Evolutionary conservation across 2,113 vertebrate species (phyloP), one percentile per base, ranked within the genome.

Genomic region (Varanus salvator): DNA sequence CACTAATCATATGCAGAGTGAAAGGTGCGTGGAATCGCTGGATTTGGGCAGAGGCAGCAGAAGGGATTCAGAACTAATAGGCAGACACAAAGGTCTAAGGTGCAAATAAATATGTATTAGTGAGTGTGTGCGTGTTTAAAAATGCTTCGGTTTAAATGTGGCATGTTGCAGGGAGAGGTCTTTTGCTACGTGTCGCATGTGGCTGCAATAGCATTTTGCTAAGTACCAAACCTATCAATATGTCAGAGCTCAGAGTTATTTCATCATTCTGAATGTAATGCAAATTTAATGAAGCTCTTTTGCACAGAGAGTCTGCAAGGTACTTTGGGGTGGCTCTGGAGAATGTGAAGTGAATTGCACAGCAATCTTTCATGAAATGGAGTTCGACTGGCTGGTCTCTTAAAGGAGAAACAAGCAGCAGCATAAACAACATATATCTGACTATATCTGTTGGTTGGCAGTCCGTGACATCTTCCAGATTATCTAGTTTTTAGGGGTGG

Each of bases 181-280:
- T 7, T 90, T 90, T 87, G 21, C 77, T 83, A 50, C 34, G 44
- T 71, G 38, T 25, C 68, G 29, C 80, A 25, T 66, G n/a, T 8
- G 75, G 25, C 27, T 87, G 86, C 50, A 88, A 48, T 12, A 82
- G 21, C n/a, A 78, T 92, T 92, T 93, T 82, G 89, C 84, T 88
- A 91, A 91, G 87, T 3, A 1, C n/a, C 68, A 31, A 64, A 74
- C 44, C 54, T 14, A 84, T 91, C 91, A 50, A 66, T 90, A 89
- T 11, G 15, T 90, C 29, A 54, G 31, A 85, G 8, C 21, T 77
- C 71, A 86, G 84, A 78, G 86, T n/a, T 86, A 84, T 84, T 85
- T 90, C 34, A 85, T 85, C 83, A 72, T 71, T 27, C 7, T 71
- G 64, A 80, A 27, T 57, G n/a, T 80, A 71, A 85, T 69, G n/a